Conservation (phyloP, 2,888 invertebrate genomes). For the Dolichopus griseipennis region DNA sequence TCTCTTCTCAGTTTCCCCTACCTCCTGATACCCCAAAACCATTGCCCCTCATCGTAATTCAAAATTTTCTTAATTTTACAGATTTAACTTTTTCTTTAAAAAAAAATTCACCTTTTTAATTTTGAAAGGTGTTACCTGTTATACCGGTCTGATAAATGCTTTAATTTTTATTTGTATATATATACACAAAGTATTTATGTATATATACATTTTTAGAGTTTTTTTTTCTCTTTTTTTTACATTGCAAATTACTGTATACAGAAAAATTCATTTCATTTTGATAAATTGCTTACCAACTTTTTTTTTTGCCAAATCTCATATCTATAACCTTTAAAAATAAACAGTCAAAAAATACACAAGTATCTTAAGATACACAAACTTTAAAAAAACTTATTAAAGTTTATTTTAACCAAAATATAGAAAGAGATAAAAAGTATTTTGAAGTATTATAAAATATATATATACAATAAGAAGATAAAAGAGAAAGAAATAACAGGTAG, state of each 20-base stretch:
- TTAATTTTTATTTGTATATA: background rate
- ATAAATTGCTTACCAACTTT: background rate
- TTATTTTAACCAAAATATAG: background rate
- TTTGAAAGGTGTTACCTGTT: conserved; percentile 4
- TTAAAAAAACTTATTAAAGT: too few species aligned
- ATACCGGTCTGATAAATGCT: conserved; percentile 3
- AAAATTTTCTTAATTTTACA: too few species aligned
- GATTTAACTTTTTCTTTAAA: too few species aligned
- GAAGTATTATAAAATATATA: too few species aligned
- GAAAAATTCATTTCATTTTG: background rate
- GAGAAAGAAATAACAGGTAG: background rate
- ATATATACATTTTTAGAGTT: background rate
- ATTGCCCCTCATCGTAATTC: too few species aligned
- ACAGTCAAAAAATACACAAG: too few species aligned
- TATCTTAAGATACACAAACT: too few species aligned
- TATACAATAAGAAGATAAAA: too few species aligned
- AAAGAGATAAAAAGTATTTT: background rate
- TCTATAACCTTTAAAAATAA: too few species aligned
- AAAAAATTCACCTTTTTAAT: background rate
- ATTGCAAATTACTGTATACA: conserved; percentile 2
- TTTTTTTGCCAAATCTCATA: background rate
- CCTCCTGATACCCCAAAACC: too few species aligned
- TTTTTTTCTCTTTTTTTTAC: background rate
- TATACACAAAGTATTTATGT: too few species aligned
- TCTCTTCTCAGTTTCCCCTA: too few species aligned